A percentile compares a stretch with the other conserved stretches of the same genome.
Conservation (phyloP, 2,888 invertebrate genomes). For the Cheilosia variabilis region DNA sequence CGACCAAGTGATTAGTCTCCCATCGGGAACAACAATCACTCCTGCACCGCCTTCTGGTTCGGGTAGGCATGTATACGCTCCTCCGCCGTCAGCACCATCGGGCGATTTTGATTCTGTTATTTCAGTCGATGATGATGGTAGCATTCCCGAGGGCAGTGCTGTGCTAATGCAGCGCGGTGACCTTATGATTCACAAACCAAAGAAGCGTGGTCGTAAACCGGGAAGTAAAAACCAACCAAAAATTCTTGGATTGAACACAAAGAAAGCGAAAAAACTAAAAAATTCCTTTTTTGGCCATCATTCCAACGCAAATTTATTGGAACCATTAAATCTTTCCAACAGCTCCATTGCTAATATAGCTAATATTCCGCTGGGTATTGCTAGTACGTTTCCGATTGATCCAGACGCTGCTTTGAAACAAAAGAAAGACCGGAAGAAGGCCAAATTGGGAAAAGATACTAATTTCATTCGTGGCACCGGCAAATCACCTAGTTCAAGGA, state of each 20-base stretch:
- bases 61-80: constrained; percentile 74
- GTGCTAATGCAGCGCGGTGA: constrained; percentile 63
- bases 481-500: constrained; percentile 42
- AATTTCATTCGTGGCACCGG: constrained; percentile 37
- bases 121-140: constrained; percentile 55
- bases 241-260: constrained; percentile 52
- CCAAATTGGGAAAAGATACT: constrained; percentile 69
- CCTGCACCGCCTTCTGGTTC: constrained; percentile 77
- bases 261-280: constrained; percentile 77
- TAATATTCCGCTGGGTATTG: constrained; percentile 66
- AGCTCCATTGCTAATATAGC: constrained; percentile 65
- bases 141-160: constrained; percentile 58
- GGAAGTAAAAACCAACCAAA: constrained; percentile 80
- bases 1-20: constrained; percentile 79
- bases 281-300: constrained; percentile 55
- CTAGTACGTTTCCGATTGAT: constrained; percentile 69
- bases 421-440: constrained; percentile 79
- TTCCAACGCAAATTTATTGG: constrained; percentile 49
- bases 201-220: constrained; percentile 81
- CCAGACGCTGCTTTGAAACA: constrained; percentile 74
- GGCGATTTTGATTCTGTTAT: constrained; percentile 52
- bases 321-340: constrained; percentile 75
- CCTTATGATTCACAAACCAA: constrained; percentile 78
- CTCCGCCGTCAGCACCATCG: constrained; percentile 52
- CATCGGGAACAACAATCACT: constrained; percentile 82